Base-by-base conservation (phyloP, 2,113 vertebrate genomes). In the Lota lota region DNA sequence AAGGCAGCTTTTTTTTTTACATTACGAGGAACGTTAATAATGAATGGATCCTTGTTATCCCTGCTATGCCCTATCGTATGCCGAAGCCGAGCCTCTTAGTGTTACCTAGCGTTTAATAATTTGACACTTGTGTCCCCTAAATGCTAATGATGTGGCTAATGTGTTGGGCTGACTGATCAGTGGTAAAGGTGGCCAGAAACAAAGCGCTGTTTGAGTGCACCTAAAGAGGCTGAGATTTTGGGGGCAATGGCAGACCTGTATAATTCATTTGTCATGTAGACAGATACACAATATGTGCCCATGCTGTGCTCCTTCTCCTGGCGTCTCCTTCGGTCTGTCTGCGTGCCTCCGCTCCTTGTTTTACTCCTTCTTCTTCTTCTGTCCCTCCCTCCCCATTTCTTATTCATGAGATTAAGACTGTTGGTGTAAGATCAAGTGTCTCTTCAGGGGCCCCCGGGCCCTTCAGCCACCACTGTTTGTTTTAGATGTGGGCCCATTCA, bases 401-500 rank as follows among this genome's bases (percentile, higher is more conserved):
- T 88, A 91, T 90, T 90, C 81, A 92, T 88, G 79, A 85, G 86
- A 86, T 83, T 76, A 71, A 78, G 78, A 67, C 76, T 51, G 76
- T 80, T 63, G 22, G 73, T 83, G 69, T 75, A 79, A 88, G 78
- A 89, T 90, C 88, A 87, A 78, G 75, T 85, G 83, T 69, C 83
- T 36, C 76, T 67, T 81, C 79, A 79, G 78, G 65, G 59, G 64
- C 67, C 47, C 11, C 61, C 1, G 66, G 20, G 66, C 68, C 21
- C 54, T 64, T 58, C 50, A 73, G 66, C 69, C 33, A 68, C 57
- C 28, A 14, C 28, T 58, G 64, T 79, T 76, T 79, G 63, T 79
- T 79, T 79, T 76, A 24, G 58, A 63, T 18, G 16, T 14, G 17
- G 5, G 10, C 53, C n/a, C 53, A 47, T 47, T 47, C 40, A 17